Base-by-base conservation (phyloP, 2,797 vertebrate species). In the Lepus townsendii region DNA sequence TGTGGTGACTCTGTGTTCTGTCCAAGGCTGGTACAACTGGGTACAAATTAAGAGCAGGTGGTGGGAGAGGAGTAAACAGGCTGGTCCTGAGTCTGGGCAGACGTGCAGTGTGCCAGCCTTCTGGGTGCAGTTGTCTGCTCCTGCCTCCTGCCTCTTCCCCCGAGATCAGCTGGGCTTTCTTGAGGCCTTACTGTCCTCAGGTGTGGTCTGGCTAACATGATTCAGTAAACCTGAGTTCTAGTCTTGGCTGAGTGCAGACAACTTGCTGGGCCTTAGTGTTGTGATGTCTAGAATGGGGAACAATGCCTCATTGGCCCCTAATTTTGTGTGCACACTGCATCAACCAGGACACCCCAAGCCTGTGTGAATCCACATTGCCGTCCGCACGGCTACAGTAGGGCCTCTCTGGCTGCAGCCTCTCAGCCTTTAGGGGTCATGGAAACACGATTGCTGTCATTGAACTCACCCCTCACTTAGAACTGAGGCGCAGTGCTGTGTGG, bases 1-100 rank as follows among this genome's bases (percentile, higher is more conserved):
- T 60, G 16, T 66, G 38, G 71, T 35, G 22, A 24, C 80, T 94
- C 96, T 78, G 66, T 84, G 68, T 83, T 93, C 35, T 66, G 8
- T 24, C 14, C 30, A 63, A 7, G 26, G 32, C 72, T 83, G 85
- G 85, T 66, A 54, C 30, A 93, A 57, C 20, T 57, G 24, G 38
- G 20, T 62, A 50, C 26, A 57, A 3, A 88, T 66, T 65, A 65
- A 82, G 93, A 62, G 83, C 38, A 77, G 32, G 26, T 68, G 35
- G 32, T 60, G 2, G 85, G 32, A 89, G 63, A 87, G 38, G 12
- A 75, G 19, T 35, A 57, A 69, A 62, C 50, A 32, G 54, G 19
- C 62, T 88, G 54, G 22, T 19, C 24, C 42, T 71, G 66, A n/a
- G 19, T 54, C 10, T 30, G 42, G 63, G 17, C n/a, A 78, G n/a